Evolutionary conservation across 2,113 vertebrate species (phyloP).

Genomic region (Platycercus adscitus): DNA sequence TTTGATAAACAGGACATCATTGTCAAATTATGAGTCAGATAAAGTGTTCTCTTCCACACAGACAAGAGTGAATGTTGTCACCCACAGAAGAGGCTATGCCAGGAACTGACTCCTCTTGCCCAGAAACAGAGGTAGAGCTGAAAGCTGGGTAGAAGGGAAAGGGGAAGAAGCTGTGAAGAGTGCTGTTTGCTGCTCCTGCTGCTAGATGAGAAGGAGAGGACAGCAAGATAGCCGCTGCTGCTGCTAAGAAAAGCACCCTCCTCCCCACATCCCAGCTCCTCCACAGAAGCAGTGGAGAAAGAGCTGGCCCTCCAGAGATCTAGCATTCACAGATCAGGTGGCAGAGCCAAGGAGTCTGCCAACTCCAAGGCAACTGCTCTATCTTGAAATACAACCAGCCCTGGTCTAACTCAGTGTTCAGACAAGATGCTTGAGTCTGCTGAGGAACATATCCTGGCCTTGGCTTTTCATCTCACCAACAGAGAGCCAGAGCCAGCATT

Average conservation of each 20-base stretch:
- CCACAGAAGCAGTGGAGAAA: not conserved
- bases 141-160: not conserved
- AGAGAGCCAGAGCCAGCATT: not conserved
- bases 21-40: constrained; percentile 12
- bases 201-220: not conserved
- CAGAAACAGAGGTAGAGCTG: not conserved
- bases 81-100: not conserved
- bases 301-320: not conserved
- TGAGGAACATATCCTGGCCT: not conserved
- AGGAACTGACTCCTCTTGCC: not conserved
- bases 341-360: not conserved
- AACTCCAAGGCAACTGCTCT: not conserved
- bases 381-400: not conserved
- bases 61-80: not conserved
- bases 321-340: accelerated
- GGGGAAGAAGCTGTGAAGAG: not conserved
- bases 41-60: not conserved
- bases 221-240: not conserved
- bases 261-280: not conserved
- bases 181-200: not conserved
- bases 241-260: not conserved
- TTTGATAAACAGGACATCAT: not conserved
- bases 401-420: not conserved
- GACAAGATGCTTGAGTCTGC: not conserved
- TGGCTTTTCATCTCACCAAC: not conserved